Evolutionary conservation across 2,113 vertebrate species (phyloP).

Genomic region (Gnathochromis pfefferi): DNA sequence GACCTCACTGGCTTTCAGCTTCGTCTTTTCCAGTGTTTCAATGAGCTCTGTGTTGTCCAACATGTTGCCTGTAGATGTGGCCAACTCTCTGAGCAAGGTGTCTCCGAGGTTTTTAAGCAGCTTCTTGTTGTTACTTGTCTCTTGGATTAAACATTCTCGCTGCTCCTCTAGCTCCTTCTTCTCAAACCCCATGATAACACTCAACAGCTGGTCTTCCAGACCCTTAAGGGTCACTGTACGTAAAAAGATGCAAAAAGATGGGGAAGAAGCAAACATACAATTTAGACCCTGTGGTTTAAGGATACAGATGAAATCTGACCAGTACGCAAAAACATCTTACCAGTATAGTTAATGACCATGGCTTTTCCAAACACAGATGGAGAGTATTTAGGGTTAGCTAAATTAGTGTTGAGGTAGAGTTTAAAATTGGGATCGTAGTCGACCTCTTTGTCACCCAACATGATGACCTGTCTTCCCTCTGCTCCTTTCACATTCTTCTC

Average conservation of each 20-base stretch:
- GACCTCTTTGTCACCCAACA: slow-evolving; percentile 90
- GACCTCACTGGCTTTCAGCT: slow-evolving; percentile 88
- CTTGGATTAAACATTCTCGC: slow-evolving; percentile 83
- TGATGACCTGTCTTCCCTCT: slow-evolving; percentile 80
- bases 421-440: slow-evolving; percentile 90
- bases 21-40: slow-evolving; percentile 87
- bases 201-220: slow-evolving; percentile 93
- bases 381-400: slow-evolving; percentile 86
- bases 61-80: slow-evolving; percentile 93
- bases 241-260: neutral
- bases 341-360: slow-evolving; percentile 96
- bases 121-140: slow-evolving; percentile 90
- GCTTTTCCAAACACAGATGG: slow-evolving; percentile 93
- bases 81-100: slow-evolving; percentile 84
- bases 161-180: slow-evolving; percentile 88
- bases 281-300: neutral
- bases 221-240: slow-evolving; percentile 86
- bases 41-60: slow-evolving; percentile 91
- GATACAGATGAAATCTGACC: neutral
- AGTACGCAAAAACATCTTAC: slow-evolving; percentile 59
- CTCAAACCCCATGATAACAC: slow-evolving; percentile 86
- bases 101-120: slow-evolving; percentile 89
- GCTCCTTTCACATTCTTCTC: slow-evolving; percentile 83
- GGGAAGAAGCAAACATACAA: neutral
- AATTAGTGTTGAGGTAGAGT: slow-evolving; percentile 91